phyloP scores from a whole-genome alignment of 92 coral and sea anemone genomes.

The Paramuricea clavata region DNA sequence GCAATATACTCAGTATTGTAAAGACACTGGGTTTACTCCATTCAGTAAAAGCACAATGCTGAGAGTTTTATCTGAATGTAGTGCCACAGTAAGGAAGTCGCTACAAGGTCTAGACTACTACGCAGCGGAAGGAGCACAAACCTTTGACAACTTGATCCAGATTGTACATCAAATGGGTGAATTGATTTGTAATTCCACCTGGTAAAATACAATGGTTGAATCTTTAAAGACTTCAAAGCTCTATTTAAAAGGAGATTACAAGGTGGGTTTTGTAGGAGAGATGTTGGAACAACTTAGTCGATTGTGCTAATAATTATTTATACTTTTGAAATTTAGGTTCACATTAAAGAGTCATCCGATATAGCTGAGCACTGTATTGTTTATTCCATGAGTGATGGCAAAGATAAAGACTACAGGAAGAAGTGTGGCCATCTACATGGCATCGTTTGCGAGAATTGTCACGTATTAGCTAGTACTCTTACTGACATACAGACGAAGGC shows the following conservation, averaged over 20 bases:
- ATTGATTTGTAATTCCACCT: too few species aligned
- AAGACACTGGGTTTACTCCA: background rate
- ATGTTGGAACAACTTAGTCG: background rate
- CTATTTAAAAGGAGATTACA: background rate
- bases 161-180: background rate
- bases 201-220: too few species aligned
- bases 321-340: background rate
- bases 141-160: background rate
- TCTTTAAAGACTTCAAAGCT: too few species aligned
- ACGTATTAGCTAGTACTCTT: background rate
- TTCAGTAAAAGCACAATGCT: slow-evolving; percentile 4
- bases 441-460: background rate
- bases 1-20: background rate
- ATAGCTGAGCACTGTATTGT: background rate
- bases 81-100: background rate
- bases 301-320: background rate
- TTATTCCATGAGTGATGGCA: background rate
- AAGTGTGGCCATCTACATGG: background rate
- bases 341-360: background rate
- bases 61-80: background rate
- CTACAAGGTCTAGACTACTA: slow-evolving; percentile 2
- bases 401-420: background rate
- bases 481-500: background rate
- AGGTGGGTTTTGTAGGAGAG: background rate
- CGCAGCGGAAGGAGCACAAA: background rate